Evolutionary conservation across 1,140 invertebrate genomes (phyloP).

Genomic region (Coenobita brevimanus): DNA sequence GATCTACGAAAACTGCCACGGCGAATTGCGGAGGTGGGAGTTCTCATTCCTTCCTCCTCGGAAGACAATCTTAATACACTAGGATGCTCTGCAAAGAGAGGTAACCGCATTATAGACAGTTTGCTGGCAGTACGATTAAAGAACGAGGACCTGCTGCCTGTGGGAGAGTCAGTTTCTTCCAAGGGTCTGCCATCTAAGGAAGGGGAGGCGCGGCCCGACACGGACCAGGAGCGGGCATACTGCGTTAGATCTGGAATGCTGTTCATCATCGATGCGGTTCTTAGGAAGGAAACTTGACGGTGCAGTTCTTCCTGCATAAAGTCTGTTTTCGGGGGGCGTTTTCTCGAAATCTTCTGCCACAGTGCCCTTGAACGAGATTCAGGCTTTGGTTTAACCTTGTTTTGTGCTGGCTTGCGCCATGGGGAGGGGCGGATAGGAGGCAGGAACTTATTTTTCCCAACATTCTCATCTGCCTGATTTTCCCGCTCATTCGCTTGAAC

Average conservation of each 20-base stretch:
- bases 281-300: conserved; percentile 63
- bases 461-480: conserved; percentile 10
- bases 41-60: conserved; percentile 29
- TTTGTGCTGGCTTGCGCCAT: neutral
- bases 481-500: conserved; percentile 36
- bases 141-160: conserved; percentile 34
- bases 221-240: conserved; percentile 63
- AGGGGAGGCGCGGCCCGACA: neutral
- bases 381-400: no score
- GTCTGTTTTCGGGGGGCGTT: neutral
- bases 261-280: conserved; percentile 62
- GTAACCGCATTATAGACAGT: conserved; percentile 8
- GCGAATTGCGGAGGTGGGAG: neutral
- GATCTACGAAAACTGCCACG: conserved; percentile 9
- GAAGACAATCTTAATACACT: conserved; percentile 28
- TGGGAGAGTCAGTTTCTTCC: conserved; percentile 19
- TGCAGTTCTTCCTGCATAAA: conserved; percentile 27
- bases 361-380: neutral
- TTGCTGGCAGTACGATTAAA: conserved; percentile 26
- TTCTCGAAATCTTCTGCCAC: conserved; percentile 33
- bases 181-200: neutral
- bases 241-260: conserved; percentile 67
- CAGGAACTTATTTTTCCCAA: conserved; percentile 9
- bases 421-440: conserved; percentile 6
- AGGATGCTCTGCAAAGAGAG: conserved; percentile 39